phyloP scores from a whole-genome alignment of 2,888 invertebrate species.

The Clostera curtula region DNA sequence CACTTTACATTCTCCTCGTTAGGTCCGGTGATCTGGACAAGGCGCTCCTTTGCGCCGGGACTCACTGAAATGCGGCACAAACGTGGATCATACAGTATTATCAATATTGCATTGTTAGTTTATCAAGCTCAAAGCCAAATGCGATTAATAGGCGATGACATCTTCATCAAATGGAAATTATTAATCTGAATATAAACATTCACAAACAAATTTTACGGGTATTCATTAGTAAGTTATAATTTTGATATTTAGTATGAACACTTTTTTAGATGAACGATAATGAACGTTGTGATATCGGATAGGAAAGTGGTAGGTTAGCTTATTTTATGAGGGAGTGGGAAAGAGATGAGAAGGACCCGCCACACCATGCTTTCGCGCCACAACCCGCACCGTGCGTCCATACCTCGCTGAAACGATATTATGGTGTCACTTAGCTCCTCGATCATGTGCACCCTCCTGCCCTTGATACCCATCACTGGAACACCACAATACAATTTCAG shows the following conservation, averaged over 20 bases:
- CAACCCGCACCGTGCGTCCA: conserved; percentile 62
- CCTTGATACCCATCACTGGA: conserved; percentile 99
- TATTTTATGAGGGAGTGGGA: conserved; percentile 16
- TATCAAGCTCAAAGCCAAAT: conserved; percentile 45
- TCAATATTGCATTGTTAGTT: conserved; percentile 16
- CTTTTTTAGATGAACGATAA: too few relatives aligned
- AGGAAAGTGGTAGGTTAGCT: conserved; percentile 14
- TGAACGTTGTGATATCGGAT: too few relatives aligned
- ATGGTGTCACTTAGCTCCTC: conserved; percentile 99
- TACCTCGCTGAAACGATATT: conserved; percentile 99
- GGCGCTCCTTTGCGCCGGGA: conserved; percentile 94
- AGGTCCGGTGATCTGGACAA: conserved; percentile 96
- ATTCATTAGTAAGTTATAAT: conserved; percentile 13
- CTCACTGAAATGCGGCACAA: conserved; percentile 80
- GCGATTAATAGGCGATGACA: conserved; percentile 41
- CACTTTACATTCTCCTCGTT: conserved; percentile 95
- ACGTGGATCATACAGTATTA: conserved; percentile 15
- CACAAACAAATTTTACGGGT: conserved; percentile 15
- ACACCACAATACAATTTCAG: conserved; percentile 66
- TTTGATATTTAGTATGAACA: too few relatives aligned
- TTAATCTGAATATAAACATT: conserved; percentile 15
- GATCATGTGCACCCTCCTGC: conserved; percentile 98
- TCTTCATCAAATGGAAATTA: conserved; percentile 12
- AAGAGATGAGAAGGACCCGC: conserved; percentile 37
- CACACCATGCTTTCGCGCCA: conserved; percentile 60